These are phyloP conservation scores for Urechis unicinctus DNA, from an alignment of 2,888 invertebrate genomes.

Conservation along the genomic window DNA sequence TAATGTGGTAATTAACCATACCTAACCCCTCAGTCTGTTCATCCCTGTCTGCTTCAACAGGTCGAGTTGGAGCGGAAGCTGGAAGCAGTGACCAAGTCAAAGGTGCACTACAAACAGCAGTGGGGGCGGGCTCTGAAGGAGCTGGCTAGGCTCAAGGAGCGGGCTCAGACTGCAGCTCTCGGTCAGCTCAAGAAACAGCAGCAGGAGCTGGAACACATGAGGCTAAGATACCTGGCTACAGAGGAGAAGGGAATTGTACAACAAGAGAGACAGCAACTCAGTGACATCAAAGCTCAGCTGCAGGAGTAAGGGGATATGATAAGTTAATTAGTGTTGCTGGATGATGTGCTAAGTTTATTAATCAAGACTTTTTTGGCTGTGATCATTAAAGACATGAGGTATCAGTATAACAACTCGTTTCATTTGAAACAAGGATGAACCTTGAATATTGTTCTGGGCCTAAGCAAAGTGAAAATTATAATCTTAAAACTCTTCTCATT, in stretches of 20 bases:
- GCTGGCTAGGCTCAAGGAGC: constrained; percentile 45
- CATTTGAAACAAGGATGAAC: too few species aligned
- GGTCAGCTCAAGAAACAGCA: constrained; percentile 19
- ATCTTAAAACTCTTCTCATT: too few species aligned
- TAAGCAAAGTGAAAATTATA: too few species aligned
- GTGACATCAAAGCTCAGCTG: constrained; percentile 45
- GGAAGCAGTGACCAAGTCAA: constrained; percentile 47
- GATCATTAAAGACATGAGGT: too few species aligned
- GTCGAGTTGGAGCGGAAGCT: constrained; percentile 49
- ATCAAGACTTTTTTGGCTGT: too few species aligned
- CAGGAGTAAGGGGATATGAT: constrained; percentile 31
- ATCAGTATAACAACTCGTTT: too few species aligned
- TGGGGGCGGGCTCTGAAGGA: constrained; percentile 51
- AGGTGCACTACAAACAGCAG: constrained; percentile 52
- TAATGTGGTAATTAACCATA: background rate
- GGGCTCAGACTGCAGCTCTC: constrained; percentile 44
- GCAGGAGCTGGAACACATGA: constrained; percentile 47
- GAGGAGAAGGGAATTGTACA: constrained; percentile 48
- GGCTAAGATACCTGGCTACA: constrained; percentile 46
- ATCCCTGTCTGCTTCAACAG: constrained; percentile 26
- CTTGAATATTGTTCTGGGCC: too few species aligned
- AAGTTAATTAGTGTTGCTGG: too few species aligned
- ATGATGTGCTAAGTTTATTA: too few species aligned
- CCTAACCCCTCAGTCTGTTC: background rate
- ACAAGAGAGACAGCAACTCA: constrained; percentile 40